A percentile compares a stretch with the other conserved stretches of the same genome.
Conservation (phyloP, 2,113 vertebrate species). For the Ictidomys tridecemlineatus region DNA sequence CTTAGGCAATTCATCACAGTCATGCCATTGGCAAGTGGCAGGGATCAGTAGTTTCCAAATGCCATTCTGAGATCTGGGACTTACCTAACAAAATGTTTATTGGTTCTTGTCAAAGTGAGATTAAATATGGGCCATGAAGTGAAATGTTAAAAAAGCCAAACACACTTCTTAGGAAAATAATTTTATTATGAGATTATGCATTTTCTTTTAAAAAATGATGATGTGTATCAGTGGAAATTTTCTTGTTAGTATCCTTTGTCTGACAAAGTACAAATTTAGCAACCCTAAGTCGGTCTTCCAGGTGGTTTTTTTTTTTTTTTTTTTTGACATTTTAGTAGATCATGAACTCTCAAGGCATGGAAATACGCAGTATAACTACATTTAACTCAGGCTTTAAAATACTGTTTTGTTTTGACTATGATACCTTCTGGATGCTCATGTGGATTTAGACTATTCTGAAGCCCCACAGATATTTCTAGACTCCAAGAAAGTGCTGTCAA, state of each 20-base stretch:
- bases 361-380: neutral
- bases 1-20: neutral
- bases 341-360: neutral
- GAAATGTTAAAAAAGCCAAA: neutral
- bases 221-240: neutral
- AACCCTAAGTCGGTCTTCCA: neutral
- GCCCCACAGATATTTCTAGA: neutral
- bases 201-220: slow-evolving; percentile 9
- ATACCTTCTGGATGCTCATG: neutral
- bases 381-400: neutral
- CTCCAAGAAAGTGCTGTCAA: neutral
- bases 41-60: slow-evolving; percentile 31
- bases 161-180: neutral
- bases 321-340: neutral
- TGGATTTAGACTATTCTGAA: neutral
- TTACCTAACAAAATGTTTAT: neutral
- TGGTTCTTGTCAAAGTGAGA: slow-evolving; percentile 8
- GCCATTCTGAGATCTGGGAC: neutral
- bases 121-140: neutral
- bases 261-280: neutral
- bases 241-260: neutral
- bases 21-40: neutral
- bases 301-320: neutral
- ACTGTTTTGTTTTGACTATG: neutral
- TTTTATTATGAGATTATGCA: neutral